A percentile compares a stretch with the other conserved stretches of the same genome.
These are phyloP conservation scores for Augochlora pura DNA, from an alignment of 1,140 invertebrate species.

Conservation along the genomic window DNA sequence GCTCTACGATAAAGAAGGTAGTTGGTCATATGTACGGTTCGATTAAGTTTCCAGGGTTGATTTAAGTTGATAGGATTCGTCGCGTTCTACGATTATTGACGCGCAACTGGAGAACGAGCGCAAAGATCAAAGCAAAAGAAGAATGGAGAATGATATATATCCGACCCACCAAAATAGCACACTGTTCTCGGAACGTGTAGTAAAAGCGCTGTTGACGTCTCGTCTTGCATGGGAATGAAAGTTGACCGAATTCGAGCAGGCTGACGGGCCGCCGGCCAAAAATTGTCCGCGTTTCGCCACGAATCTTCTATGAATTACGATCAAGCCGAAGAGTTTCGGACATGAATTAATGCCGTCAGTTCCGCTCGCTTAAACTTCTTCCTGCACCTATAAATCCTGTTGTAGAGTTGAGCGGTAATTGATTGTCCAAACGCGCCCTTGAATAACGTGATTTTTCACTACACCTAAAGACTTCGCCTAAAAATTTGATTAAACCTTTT, in stretches of 20 bases:
- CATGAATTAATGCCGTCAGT: conserved; percentile 33
- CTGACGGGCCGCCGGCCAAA: conserved; percentile 50
- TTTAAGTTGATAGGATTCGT: neutral
- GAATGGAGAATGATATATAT: conserved; percentile 15
- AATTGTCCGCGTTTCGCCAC: conserved; percentile 41
- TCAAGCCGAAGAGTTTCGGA: conserved; percentile 34
- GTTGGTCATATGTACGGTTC: neutral
- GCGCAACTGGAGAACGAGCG: neutral
- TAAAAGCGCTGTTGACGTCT: neutral
- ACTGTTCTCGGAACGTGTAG: conserved; percentile 22
- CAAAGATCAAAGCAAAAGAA: neutral
- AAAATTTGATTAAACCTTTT: too few species aligned
- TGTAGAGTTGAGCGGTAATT: neutral
- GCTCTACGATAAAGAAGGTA: conserved; percentile 92
- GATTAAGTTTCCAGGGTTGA: neutral
- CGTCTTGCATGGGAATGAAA: conserved; percentile 23
- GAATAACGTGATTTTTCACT: neutral
- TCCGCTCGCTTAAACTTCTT: conserved; percentile 10
- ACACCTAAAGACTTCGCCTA: too few species aligned
- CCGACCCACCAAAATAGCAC: conserved; percentile 12
- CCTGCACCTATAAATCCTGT: conserved; percentile 11
- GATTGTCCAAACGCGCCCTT: neutral
- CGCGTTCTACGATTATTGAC: neutral
- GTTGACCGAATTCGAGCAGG: conserved; percentile 18
- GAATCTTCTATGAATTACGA: conserved; percentile 49